Conservation (phyloP, 2,113 vertebrate species). For the Ochotona curzoniae region DNA sequence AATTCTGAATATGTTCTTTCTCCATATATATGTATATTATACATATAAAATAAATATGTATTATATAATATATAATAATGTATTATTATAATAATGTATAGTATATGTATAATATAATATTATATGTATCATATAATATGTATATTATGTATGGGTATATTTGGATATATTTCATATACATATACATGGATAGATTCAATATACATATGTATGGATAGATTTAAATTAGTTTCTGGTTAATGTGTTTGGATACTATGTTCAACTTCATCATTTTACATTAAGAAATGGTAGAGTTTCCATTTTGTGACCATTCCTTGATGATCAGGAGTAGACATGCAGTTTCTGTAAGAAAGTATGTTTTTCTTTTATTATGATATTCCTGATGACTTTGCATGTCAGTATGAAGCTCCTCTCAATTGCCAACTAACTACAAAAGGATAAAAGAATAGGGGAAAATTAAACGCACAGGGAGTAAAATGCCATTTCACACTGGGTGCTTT, state of each 20-base stretch:
- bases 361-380: slow-evolving; percentile 38
- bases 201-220: neutral
- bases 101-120: no score
- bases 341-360: slow-evolving; percentile 28
- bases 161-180: no score
- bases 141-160: no score
- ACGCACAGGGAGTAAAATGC: slow-evolving; percentile 34
- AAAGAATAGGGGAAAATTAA: slow-evolving; percentile 46
- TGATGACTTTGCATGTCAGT: slow-evolving; percentile 37
- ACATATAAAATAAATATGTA: no score
- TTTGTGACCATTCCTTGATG: neutral
- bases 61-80: no score
- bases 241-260: neutral
- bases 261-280: slow-evolving; percentile 52
- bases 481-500: slow-evolving; percentile 61
- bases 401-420: slow-evolving; percentile 54
- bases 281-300: neutral
- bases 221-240: neutral
- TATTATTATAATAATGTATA: no score
- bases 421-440: slow-evolving; percentile 64
- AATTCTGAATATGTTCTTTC: neutral
- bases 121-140: no score
- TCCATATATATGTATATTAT: neutral
- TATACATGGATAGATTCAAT: no score
- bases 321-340: neutral